phyloP scores from a whole-genome alignment of 2,888 invertebrate species.

The Matsumyia berberina region DNA sequence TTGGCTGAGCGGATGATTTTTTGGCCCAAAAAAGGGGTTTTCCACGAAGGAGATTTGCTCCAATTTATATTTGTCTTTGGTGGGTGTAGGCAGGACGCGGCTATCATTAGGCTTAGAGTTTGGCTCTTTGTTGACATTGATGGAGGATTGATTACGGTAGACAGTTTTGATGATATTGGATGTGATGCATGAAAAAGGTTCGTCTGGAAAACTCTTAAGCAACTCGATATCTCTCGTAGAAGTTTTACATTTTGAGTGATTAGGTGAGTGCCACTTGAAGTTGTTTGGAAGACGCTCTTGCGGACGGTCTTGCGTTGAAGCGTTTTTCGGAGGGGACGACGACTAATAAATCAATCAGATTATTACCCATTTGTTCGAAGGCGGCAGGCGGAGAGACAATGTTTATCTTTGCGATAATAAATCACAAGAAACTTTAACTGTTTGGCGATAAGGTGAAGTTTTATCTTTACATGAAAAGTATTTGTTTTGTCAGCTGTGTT shows the following conservation, averaged over 20 bases:
- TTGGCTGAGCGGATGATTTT: slow-evolving; percentile 17
- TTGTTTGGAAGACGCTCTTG: slow-evolving; percentile 15
- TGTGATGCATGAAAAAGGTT: slow-evolving; percentile 24
- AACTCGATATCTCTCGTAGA: slow-evolving; percentile 21
- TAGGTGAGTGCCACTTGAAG: slow-evolving; percentile 27
- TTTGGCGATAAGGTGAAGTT: slow-evolving; percentile 4
- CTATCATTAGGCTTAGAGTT: neutral
- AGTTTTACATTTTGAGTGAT: slow-evolving; percentile 44
- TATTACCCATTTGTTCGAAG: slow-evolving; percentile 9
- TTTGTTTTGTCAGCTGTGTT: slow-evolving; percentile 1
- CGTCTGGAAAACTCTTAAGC: neutral
- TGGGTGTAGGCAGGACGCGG: neutral
- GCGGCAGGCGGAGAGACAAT: neutral
- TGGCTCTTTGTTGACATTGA: slow-evolving; percentile 31
- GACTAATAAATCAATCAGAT: slow-evolving; percentile 45
- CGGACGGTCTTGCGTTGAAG: neutral
- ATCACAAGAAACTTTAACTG: slow-evolving; percentile 28
- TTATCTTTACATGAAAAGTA: slow-evolving; percentile 1
- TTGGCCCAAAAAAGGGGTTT: slow-evolving; percentile 11
- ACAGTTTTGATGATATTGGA: slow-evolving; percentile 57
- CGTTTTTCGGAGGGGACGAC: neutral
- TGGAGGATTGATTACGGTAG: slow-evolving; percentile 59
- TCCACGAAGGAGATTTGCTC: slow-evolving; percentile 32
- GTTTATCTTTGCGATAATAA: slow-evolving; percentile 26
- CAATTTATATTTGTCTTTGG: slow-evolving; percentile 31